Evolutionary conservation across 2,113 vertebrate species (phyloP), one percentile per base, ranked within the genome.

Genomic region (Sorex fumeus): DNA sequence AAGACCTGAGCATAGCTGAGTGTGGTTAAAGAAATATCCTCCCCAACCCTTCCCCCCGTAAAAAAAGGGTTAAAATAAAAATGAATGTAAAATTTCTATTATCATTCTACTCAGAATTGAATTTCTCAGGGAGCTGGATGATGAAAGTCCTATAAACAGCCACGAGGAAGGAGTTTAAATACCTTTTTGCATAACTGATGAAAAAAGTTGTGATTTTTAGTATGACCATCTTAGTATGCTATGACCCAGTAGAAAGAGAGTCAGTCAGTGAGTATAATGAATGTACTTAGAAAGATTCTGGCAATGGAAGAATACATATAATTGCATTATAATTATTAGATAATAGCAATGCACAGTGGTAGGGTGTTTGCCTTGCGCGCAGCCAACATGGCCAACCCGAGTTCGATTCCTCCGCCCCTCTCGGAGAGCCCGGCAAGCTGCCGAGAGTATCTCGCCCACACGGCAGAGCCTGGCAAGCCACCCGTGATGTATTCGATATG

Each of bases 141-240:
- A 76, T 50, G 34, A 70, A n/a, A 10, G 2, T 2, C 3, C 1
- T 74, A 70, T 40, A 83, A 83, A 83, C 0, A 87, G 16, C 12
- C 80, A 47, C 78, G 9, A 88, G 7, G 72, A 1, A 84, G 18
- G 16, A 69, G 2, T 85, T 93, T 21, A 82, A 57, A 9, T 88
- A 16, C 27, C 16, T 90, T 43, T 57, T 69, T 90, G 57, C 3
- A 64, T 79, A 84, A 84, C 25, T 85, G 12, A 90, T 88, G 9
- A 57, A 64, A 75, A 75, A 80, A 21, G 4, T 70, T 88, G 0
- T 84, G 32, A 88, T 30, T 57, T 90, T 95, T 90, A 96, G 85
- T 76, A 82, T n/a, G 6, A 92, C 6, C 70, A 19, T 0, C 74
- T 92, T 66, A 34, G 40, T 28, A 82, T 87, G 57, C 1, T 1